A percentile compares a stretch with the other conserved stretches of the same genome.
These are phyloP conservation scores for Watsonalla cultraria DNA, from an alignment of 2,888 invertebrate species.

Conservation along the genomic window DNA sequence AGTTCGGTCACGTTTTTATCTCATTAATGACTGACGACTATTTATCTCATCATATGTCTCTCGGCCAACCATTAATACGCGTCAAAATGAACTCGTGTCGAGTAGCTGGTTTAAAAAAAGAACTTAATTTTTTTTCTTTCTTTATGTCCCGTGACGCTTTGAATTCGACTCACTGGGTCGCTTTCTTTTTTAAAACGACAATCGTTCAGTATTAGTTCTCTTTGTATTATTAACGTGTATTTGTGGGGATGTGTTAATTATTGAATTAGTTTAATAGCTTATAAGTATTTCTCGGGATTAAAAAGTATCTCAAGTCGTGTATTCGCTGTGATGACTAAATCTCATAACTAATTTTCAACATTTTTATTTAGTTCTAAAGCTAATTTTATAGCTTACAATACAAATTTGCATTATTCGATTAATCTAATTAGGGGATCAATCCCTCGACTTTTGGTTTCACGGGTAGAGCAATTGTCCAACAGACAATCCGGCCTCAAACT, in stretches of 20 bases:
- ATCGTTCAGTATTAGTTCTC: conserved; percentile 9
- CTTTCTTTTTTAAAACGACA: conserved; percentile 23
- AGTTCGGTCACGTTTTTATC: conserved; percentile 61
- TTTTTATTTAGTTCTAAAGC: too few species aligned
- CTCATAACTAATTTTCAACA: too few species aligned
- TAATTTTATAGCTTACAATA: too few species aligned
- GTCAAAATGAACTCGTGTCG: conserved; percentile 44
- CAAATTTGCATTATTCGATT: too few species aligned
- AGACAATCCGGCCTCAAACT: too few species aligned
- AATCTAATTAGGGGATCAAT: too few species aligned
- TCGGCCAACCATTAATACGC: conserved; percentile 59
- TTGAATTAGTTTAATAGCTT: neutral
- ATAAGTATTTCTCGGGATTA: conserved; percentile 1
- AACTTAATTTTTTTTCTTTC: conserved; percentile 33
- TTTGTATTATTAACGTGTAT: conserved; percentile 7
- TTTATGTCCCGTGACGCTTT: conserved; percentile 36
- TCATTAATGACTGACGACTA: conserved; percentile 62
- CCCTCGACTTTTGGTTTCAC: too few species aligned
- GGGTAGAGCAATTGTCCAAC: too few species aligned
- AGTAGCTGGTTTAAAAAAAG: conserved; percentile 28
- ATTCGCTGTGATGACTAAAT: neutral
- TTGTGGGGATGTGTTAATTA: conserved; percentile 7
- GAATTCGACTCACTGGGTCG: conserved; percentile 38
- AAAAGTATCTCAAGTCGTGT: conserved; percentile 6
- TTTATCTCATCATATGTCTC: conserved; percentile 60